These are phyloP conservation scores for Chamaea fasciata DNA, from an alignment of 2,113 vertebrate species.

Conservation along the genomic window DNA sequence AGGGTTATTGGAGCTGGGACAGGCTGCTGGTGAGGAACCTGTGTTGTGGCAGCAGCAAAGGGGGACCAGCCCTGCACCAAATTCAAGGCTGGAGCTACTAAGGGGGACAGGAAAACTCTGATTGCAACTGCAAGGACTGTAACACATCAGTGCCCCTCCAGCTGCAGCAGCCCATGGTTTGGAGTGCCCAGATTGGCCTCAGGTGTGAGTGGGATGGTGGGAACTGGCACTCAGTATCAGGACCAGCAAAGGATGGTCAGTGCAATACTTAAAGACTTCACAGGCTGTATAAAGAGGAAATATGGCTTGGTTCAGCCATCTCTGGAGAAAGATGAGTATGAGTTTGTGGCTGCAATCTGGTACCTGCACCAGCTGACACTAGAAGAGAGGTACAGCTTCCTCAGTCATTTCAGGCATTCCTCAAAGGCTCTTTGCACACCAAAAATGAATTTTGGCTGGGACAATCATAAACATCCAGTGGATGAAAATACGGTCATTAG, in stretches of 20 bases:
- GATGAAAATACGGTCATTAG: background rate
- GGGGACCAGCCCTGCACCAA: background rate
- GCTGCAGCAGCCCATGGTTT: background rate
- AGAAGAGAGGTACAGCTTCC: background rate
- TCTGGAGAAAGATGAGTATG: background rate
- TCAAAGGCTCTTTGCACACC: background rate
- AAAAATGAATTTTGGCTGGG: background rate
- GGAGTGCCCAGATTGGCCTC: background rate
- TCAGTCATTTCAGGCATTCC: background rate
- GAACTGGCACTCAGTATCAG: background rate
- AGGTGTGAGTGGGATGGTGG: background rate
- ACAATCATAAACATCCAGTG: background rate
- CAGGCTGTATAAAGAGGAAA: background rate
- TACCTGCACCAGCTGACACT: background rate
- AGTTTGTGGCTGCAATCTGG: background rate
- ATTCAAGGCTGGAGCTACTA: background rate
- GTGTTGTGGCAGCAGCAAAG: background rate
- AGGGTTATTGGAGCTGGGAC: background rate
- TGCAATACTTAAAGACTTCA: background rate
- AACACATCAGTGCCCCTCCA: background rate
- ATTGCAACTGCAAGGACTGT: background rate
- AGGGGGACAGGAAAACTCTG: background rate
- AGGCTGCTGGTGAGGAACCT: background rate
- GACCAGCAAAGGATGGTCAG: background rate
- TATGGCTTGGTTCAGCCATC: background rate